Evolutionary conservation across 2,888 invertebrate species (phyloP).

Genomic region (Ophion costatus): DNA sequence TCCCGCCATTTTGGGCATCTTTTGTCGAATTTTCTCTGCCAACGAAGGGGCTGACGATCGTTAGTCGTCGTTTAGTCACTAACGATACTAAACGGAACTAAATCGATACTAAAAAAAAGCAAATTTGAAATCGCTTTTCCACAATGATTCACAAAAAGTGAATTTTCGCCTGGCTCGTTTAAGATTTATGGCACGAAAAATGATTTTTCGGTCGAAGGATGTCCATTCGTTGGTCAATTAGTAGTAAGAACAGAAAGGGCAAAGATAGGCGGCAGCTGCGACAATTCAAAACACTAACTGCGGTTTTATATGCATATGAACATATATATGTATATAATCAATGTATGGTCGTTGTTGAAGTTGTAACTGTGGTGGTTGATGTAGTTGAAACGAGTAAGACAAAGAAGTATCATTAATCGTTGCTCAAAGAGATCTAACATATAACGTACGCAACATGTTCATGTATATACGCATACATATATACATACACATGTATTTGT

Average conservation of each 20-base stretch:
- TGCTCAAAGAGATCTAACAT: constrained; percentile 53
- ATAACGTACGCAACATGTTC: constrained; percentile 27
- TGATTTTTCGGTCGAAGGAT: constrained; percentile 26
- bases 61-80: too few species aligned
- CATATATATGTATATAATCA: constrained; percentile 26
- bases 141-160: too few species aligned
- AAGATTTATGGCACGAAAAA: neutral
- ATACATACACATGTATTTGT: constrained; percentile 62
- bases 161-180: too few species aligned
- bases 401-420: constrained; percentile 36
- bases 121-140: too few species aligned
- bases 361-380: constrained; percentile 48
- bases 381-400: constrained; percentile 49
- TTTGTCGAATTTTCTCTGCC: too few species aligned
- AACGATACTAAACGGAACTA: too few species aligned
- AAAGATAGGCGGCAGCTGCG: constrained; percentile 72
- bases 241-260: constrained; percentile 62
- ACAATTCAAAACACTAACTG: constrained; percentile 61
- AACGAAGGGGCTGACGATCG: too few species aligned
- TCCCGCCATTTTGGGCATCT: too few species aligned
- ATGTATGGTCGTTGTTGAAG: constrained; percentile 51
- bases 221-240: constrained; percentile 4
- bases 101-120: too few species aligned
- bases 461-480: constrained; percentile 53
- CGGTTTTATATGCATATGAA: constrained; percentile 15